Evolutionary conservation across 2,113 vertebrate genomes (phyloP).

Genomic region (Noturus placidus): DNA sequence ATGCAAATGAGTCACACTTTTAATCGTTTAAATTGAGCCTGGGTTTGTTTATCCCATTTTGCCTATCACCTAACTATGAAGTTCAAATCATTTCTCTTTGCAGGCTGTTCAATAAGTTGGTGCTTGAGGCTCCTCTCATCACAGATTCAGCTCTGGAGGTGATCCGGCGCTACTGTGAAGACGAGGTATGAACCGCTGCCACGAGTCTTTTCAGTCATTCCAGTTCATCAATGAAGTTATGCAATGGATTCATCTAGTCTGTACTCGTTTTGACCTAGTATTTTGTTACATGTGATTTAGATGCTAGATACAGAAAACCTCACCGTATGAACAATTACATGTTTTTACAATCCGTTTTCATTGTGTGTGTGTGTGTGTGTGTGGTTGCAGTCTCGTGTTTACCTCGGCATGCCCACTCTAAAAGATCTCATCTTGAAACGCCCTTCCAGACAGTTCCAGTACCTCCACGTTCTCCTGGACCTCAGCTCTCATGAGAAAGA

Average conservation of each 20-base stretch:
- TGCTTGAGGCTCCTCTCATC: constrained; percentile 88
- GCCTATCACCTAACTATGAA: background rate
- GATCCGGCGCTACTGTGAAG: constrained; percentile 93
- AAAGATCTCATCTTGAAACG: constrained; percentile 91
- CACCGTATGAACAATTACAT: background rate
- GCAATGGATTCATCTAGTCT: background rate
- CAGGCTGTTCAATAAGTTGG: constrained; percentile 92
- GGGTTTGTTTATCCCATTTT: background rate
- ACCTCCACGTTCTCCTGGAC: constrained; percentile 88
- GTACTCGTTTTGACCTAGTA: too few relatives aligned
- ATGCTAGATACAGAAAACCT: background rate
- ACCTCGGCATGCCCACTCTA: constrained; percentile 90
- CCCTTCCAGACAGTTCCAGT: constrained; percentile 89
- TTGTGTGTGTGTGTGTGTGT: background rate
- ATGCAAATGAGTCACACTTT: too few relatives aligned
- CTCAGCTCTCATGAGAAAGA: constrained; percentile 95
- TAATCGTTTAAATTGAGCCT: too few relatives aligned
- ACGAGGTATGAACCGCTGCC: constrained; percentile 79
- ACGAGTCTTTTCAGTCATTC: background rate
- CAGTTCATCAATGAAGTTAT: background rate
- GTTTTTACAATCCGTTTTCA: background rate
- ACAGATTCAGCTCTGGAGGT: constrained; percentile 89
- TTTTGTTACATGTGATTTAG: background rate
- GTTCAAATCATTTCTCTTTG: background rate
- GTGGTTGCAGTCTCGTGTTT: constrained; percentile 82